phyloP scores from a whole-genome alignment of 2,797 vertebrate species.

The Periparus ater region DNA sequence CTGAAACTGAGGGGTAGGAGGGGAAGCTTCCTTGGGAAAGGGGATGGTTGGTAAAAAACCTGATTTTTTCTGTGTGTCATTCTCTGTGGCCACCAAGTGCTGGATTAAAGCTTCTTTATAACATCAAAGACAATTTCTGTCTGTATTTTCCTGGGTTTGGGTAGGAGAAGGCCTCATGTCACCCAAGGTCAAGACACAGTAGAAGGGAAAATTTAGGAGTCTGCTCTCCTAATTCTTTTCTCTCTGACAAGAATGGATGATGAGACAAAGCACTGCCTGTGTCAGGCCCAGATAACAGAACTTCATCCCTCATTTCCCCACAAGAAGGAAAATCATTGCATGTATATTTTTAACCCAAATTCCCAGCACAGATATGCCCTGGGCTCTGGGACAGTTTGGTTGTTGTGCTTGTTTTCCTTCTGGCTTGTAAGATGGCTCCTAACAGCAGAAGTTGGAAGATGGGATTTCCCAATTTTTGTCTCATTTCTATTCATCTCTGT shows the following conservation, averaged over 20 bases:
- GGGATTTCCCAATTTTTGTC: constrained; percentile 2
- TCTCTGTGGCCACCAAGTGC: neutral
- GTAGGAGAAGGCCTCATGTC: neutral
- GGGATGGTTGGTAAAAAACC: neutral
- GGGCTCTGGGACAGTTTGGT: neutral
- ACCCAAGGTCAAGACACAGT: neutral
- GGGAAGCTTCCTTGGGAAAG: neutral
- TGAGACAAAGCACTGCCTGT: neutral
- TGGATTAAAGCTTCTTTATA: neutral
- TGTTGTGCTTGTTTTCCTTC: neutral
- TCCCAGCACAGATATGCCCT: neutral
- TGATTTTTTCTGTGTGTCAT: neutral
- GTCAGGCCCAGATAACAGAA: neutral
- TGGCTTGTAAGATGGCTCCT: constrained; percentile 3
- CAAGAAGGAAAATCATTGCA: neutral
- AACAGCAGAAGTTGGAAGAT: neutral
- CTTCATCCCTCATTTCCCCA: neutral
- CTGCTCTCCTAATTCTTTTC: neutral
- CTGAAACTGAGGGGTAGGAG: neutral
- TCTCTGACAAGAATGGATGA: neutral
- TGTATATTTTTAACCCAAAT: neutral
- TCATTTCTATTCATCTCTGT: constrained; percentile 17
- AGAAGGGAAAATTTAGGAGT: neutral
- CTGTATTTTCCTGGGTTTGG: neutral
- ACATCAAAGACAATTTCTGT: neutral